These are phyloP conservation scores for Corythornis madagascariensis DNA, from an alignment of 2,113 vertebrate genomes.

Conservation along the genomic window DNA sequence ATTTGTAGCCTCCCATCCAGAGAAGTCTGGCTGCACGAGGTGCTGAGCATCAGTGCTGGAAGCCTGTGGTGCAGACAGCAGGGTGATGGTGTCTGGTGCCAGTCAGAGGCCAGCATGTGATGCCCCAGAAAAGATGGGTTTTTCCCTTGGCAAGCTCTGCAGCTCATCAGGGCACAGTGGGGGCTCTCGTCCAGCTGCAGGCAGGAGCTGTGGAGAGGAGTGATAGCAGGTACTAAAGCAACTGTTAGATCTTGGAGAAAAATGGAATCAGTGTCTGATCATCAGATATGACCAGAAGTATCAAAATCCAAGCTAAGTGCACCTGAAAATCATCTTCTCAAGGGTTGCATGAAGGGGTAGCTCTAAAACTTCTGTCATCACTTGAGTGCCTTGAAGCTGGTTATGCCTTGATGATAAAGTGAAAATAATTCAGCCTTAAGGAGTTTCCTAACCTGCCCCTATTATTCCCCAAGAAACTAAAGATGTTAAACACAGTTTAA, in stretches of 20 bases:
- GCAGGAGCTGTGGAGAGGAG: background rate
- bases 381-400: background rate
- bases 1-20: background rate
- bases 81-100: background rate
- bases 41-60: background rate
- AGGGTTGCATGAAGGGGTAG: background rate
- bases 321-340: background rate
- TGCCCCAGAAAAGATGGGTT: background rate
- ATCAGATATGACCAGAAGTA: background rate
- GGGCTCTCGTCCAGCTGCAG: background rate
- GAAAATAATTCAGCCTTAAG: background rate
- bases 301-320: background rate
- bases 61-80: background rate
- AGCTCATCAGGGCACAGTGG: background rate
- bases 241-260: background rate
- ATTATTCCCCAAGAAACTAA: background rate
- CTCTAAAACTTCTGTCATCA: background rate
- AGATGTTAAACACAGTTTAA: background rate
- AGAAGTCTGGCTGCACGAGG: background rate
- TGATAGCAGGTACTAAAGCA: background rate
- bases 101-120: background rate
- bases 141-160: background rate
- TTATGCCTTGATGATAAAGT: background rate
- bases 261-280: background rate
- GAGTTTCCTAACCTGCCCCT: background rate